Evolutionary conservation across 2,113 vertebrate species (phyloP).

Genomic region (Morone chrysops): DNA sequence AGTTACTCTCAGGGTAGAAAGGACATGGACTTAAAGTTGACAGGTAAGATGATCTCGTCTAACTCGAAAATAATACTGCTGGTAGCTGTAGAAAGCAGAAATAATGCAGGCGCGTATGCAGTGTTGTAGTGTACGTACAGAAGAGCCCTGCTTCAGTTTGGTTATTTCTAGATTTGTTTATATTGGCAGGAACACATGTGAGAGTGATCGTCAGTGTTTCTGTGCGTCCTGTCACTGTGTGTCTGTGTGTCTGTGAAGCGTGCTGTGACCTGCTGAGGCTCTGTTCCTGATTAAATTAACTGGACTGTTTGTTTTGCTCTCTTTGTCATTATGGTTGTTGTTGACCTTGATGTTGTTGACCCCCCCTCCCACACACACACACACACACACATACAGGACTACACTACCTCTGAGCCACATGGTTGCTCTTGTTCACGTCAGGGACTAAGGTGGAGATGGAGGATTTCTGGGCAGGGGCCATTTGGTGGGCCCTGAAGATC

Average conservation of each 20-base stretch:
- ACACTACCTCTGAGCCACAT: constrained; percentile 34
- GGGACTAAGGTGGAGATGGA: constrained; percentile 88
- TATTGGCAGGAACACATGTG: not conserved
- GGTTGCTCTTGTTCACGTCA: constrained; percentile 15
- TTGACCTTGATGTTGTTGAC: not conserved
- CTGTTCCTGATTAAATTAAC: not conserved
- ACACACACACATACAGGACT: not conserved
- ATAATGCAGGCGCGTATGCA: too few species aligned
- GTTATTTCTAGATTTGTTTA: constrained; percentile 3
- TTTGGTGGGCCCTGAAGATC: constrained; percentile 77
- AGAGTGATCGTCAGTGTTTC: not conserved
- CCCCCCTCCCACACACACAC: too few species aligned
- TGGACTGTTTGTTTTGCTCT: not conserved
- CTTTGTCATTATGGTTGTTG: not conserved
- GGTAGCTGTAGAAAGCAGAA: not conserved
- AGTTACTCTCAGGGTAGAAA: constrained; percentile 1
- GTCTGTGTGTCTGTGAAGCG: not conserved
- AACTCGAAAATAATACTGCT: not conserved
- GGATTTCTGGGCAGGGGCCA: constrained; percentile 65
- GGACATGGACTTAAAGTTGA: constrained; percentile 55
- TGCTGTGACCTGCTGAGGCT: not conserved
- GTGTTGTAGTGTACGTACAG: not conserved
- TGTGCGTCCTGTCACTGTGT: not conserved
- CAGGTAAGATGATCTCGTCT: constrained; percentile 46
- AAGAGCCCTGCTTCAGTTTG: not conserved